Base-by-base conservation (phyloP, 2,888 invertebrate genomes). In the Salticus scenicus region DNA sequence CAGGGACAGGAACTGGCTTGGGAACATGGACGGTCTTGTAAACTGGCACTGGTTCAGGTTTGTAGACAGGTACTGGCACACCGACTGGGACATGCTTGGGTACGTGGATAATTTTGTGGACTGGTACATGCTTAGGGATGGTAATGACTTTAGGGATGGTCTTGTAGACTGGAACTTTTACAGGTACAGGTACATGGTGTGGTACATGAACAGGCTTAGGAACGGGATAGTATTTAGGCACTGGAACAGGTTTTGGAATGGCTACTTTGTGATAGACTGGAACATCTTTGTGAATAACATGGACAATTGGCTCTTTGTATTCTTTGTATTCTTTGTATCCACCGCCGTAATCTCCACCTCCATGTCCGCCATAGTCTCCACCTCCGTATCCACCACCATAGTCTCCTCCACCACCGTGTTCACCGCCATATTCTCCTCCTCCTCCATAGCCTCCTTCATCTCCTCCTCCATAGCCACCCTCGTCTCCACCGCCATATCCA, bases 381-480 rank as follows among this genome's bases (percentile, higher is more conserved):
- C 76, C 88, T 37, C 73, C 81, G 33, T 77, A 88, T 30, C 71
- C 80, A 42, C 76, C 0, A 91, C 88, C 85, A 92, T 93, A 0
- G 72, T 70, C 85, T 67, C 80, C 88, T 27, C 79, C 88, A 64
- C 76, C 88, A 42, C 87, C 77, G 66, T 74, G 87, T 64, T 67
- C 88, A 41, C 69, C 87, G 27, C 75, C 88, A 66, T 87, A 88
- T 33, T 73, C 84, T 14, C 73, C 95, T 27, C 95, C 96, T 90
- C 95, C 72, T 2, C 86, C 86, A 17, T 57, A 27, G 7, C 71
- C 72, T 17, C 73, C 84, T 10, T 51, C 70, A 10, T 31, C 17
- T 12, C 42, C 75, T 17, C 83, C 83, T 28, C 27, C 78, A 20
- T 73, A 27, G 14, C 80, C 80, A 41, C 79, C 73, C 1, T 24